These are phyloP conservation scores for Nipponia nippon DNA, from an alignment of 2,113 vertebrate genomes.

Conservation along the genomic window DNA sequence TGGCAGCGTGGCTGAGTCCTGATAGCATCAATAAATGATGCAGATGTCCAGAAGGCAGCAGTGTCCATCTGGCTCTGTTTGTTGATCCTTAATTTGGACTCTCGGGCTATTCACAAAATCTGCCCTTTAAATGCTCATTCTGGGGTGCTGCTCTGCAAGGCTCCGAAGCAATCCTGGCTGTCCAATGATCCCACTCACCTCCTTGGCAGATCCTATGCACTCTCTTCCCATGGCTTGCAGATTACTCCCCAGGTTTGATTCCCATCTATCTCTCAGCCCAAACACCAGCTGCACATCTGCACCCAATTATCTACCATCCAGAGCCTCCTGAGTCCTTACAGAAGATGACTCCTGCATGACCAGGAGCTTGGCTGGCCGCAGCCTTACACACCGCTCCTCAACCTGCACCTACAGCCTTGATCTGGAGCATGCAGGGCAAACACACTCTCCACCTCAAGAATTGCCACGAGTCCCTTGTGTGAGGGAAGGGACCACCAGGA, in stretches of 20 bases:
- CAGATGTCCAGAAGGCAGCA: conserved; percentile 39
- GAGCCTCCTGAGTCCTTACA: neutral
- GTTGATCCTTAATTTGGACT: neutral
- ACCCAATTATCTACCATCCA: neutral
- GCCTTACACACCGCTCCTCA: neutral
- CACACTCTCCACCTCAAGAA: neutral
- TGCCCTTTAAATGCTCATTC: neutral
- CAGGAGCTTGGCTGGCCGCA: neutral
- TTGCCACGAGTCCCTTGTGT: neutral
- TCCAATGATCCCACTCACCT: neutral
- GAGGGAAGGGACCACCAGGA: neutral
- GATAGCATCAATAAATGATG: conserved; percentile 16
- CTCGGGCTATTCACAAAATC: neutral
- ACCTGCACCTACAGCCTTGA: neutral
- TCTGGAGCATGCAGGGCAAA: neutral
- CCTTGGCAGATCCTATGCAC: neutral
- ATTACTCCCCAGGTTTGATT: neutral
- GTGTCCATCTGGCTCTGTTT: conserved; percentile 44
- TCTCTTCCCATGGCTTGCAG: neutral
- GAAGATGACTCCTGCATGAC: neutral
- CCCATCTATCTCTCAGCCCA: neutral
- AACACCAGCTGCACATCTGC: neutral
- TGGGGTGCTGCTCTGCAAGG: neutral
- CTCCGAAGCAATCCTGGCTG: neutral
- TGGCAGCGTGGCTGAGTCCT: neutral